Base-by-base conservation (phyloP, 2,797 vertebrate genomes). In the Capromys pilorides region DNA sequence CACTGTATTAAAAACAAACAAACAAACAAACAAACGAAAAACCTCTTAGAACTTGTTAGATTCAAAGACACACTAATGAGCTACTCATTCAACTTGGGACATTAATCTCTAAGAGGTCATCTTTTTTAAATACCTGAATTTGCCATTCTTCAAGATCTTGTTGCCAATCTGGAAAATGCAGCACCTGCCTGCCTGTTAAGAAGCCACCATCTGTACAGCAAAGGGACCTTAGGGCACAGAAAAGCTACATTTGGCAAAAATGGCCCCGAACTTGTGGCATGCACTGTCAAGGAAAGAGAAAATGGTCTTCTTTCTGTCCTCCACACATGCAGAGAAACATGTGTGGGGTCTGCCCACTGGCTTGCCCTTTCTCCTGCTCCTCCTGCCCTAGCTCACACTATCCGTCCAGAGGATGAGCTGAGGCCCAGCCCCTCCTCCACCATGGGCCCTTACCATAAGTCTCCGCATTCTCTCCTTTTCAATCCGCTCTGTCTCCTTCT, bases 391-490 rank as follows among this genome's bases (percentile, higher is more conserved):
- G 13, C 59, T 85, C 36, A 80, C 28, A 61, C 21, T 45, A 61
- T 75, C 67, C 31, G 0, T 0, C 8, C 45, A 16, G 71, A 69
- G 4, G 57, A 33, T 0, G 1, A 31, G 12, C 41, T 6, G 4
- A 62, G 28, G 13, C 33, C 22, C 54, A 14, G 18, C n/a, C 1
- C 54, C 54, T 57, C 14, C 54, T 18, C 16, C 54, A 1, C 51
- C 51, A 51, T 61, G 1, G 26, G 0, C 57, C 39, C 98, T 98
- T 98, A 99, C 99, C 99, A 99, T 99, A 9, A 99, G 98, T 69
- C 99, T 99, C 96, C 99, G 99, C 99, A 99, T 99, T 96, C 99
- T 99, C 98, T 99, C 99, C 97, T 99, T 99, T 97, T 99, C 99
- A 0, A 99, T 99, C 82, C 99, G 98, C 95, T 99, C 99, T 0